Percentiles rank a stretch among this genome's conserved stretches.
Evolutionary conservation across 2,113 vertebrate species (phyloP).

Genomic region (Pygoscelis antarcticus): DNA sequence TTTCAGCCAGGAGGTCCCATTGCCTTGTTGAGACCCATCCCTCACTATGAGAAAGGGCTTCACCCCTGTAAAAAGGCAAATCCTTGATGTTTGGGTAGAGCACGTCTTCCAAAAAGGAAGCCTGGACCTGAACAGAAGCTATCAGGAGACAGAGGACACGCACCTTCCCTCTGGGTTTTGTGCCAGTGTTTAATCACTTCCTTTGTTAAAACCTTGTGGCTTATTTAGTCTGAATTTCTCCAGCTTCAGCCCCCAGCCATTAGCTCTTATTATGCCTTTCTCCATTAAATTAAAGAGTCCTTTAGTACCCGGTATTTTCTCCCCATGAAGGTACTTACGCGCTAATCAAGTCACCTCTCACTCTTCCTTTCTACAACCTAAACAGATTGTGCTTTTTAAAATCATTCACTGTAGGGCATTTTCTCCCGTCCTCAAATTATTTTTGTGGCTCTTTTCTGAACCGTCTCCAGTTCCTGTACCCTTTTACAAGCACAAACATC

Average conservation of each 20-base stretch:
- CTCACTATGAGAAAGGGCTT: not conserved
- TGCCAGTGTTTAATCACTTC: not conserved
- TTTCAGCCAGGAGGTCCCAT: not conserved
- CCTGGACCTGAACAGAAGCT: not conserved
- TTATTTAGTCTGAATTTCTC: not conserved
- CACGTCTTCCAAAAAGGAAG: not conserved
- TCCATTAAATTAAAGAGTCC: constrained; percentile 2
- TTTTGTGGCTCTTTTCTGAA: not conserved
- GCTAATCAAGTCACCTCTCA: not conserved
- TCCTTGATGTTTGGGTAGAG: not conserved
- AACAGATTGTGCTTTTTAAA: constrained; percentile 23
- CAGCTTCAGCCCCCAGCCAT: not conserved
- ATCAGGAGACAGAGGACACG: not conserved
- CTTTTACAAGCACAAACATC: not conserved
- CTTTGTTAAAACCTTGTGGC: not conserved
- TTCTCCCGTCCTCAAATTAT: not conserved
- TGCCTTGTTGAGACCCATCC: not conserved
- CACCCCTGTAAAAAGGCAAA: not conserved
- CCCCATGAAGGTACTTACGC: not conserved
- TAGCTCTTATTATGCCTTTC: constrained; percentile 4
- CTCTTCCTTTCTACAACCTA: not conserved
- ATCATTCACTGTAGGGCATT: not conserved
- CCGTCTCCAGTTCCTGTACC: not conserved
- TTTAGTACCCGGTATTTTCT: not conserved
- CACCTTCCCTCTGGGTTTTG: not conserved